These are phyloP conservation scores for Drosophila subpulchrella DNA, from an alignment of 1,140 invertebrate species.

Conservation along the genomic window DNA sequence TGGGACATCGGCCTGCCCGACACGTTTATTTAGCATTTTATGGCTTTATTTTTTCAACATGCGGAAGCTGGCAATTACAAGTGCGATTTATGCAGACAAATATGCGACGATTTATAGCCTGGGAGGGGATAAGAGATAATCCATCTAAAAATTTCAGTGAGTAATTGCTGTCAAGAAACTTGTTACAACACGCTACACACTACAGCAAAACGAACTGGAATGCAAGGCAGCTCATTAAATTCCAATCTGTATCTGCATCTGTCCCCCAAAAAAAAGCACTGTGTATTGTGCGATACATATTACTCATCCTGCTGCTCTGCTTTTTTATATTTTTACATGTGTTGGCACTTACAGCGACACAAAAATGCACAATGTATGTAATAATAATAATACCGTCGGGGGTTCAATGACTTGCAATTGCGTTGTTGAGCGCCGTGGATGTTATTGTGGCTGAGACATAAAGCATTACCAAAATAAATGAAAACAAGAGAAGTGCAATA, in stretches of 20 bases:
- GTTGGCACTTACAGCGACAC: conserved; percentile 36
- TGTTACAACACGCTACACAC: conserved; percentile 30
- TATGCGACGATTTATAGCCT: conserved; percentile 9
- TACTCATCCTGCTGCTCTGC: conserved; percentile 26
- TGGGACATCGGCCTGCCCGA: conserved; percentile 36
- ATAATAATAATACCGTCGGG: conserved; percentile 9
- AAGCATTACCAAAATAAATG: conserved; percentile 48
- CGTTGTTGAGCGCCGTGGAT: conserved; percentile 14
- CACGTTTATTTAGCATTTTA: conserved; percentile 35
- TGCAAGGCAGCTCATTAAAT: conserved; percentile 41
- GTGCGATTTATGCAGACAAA: conserved; percentile 36
- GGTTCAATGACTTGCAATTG: conserved; percentile 57
- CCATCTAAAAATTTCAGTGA: conserved; percentile 25
- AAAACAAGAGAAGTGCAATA: conserved; percentile 5
- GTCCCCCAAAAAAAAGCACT: conserved; percentile 6
- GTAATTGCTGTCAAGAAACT: conserved; percentile 46
- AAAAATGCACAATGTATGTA: conserved; percentile 29
- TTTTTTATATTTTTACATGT: conserved; percentile 46
- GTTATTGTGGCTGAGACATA: conserved; percentile 28
- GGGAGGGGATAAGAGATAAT: background rate
- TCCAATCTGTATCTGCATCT: conserved; percentile 45
- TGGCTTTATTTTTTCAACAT: conserved; percentile 30
- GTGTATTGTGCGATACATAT: conserved; percentile 35
- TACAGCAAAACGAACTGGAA: conserved; percentile 34
- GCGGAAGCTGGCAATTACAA: conserved; percentile 49